Evolutionary conservation across 2,797 vertebrate genomes (phyloP).

Genomic region (Prunella strophiata): DNA sequence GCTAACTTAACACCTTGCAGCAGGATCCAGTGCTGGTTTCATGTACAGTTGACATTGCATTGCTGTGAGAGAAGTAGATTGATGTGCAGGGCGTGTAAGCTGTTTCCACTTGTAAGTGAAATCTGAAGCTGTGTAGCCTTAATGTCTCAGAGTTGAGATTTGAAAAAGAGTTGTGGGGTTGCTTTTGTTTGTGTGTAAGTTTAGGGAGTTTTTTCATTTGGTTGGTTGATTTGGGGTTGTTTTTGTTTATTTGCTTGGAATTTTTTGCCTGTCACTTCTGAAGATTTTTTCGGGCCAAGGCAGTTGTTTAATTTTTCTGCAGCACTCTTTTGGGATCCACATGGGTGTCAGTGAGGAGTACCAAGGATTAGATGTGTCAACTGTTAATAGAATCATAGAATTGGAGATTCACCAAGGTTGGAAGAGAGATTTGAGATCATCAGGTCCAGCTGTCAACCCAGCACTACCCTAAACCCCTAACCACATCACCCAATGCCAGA

Average conservation of each 20-base stretch:
- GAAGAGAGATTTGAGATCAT: background rate
- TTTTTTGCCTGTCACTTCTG: background rate
- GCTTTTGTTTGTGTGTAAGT: background rate
- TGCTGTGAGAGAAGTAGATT: background rate
- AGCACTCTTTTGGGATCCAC: background rate
- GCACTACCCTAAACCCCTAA: background rate
- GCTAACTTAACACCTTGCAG: background rate
- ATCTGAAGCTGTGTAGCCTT: background rate
- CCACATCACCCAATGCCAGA: background rate
- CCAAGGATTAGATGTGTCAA: background rate
- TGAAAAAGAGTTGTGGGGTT: background rate
- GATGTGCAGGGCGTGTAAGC: background rate
- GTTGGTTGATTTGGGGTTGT: background rate
- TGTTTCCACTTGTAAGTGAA: background rate
- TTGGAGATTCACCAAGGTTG: background rate
- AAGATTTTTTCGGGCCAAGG: background rate
- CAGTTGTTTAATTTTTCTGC: background rate
- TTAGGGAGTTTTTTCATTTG: background rate
- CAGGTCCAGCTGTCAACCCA: background rate
- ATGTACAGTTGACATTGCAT: background rate
- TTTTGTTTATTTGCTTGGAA: background rate
- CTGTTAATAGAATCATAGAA: background rate
- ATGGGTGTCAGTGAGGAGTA: background rate
- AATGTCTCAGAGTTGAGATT: background rate
- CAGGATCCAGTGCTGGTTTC: background rate